Evolutionary conservation across 2,113 vertebrate genomes (phyloP).

Genomic region (Lepidothrix coronata): DNA sequence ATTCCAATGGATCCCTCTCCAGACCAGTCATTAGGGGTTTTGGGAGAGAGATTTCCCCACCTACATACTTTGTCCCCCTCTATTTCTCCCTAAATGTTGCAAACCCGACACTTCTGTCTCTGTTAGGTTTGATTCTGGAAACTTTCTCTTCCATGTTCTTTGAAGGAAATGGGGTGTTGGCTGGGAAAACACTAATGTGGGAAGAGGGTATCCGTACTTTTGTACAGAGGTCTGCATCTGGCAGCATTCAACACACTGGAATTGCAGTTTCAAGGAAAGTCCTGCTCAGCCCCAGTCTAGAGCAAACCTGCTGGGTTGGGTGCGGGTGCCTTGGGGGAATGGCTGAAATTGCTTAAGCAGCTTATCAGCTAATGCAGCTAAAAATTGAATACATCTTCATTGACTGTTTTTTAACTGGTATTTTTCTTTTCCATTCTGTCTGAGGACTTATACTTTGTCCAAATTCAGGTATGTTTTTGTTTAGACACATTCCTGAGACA

Average conservation of each 20-base stretch:
- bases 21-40: neutral
- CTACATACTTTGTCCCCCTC: neutral
- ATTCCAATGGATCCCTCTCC: neutral
- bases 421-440: neutral
- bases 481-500: neutral
- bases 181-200: neutral
- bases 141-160: neutral
- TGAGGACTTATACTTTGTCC: neutral
- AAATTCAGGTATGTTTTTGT: neutral
- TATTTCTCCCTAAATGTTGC: neutral
- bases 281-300: neutral
- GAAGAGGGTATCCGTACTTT: neutral
- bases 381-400: neutral
- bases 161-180: neutral
- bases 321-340: neutral
- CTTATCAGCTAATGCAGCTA: neutral
- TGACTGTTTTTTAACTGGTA: neutral
- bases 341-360: neutral
- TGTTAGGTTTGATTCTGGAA: neutral
- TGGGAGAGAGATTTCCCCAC: neutral
- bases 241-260: neutral
- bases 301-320: neutral
- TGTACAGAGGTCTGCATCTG: neutral
- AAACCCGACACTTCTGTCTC: neutral
- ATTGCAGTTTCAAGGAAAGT: neutral